Conservation (phyloP, 2,888 invertebrate species). For the Tenthredo scrophulariae region DNA sequence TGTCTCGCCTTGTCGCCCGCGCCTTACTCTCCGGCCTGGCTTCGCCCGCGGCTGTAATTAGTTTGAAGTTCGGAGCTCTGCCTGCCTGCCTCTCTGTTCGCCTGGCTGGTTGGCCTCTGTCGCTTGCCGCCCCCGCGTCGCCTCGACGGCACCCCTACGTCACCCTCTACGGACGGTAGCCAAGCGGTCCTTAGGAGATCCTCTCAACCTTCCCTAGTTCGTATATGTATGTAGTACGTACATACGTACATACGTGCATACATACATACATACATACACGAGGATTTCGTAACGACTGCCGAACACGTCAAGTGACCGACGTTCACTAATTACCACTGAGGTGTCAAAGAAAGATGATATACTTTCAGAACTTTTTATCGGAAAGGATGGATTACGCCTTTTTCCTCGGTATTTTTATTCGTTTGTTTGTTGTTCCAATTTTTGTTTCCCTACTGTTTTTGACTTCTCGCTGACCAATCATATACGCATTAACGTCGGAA, state of each 20-base stretch:
- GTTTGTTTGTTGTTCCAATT: neutral
- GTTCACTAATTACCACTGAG: conserved; percentile 30
- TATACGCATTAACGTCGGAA: conserved; percentile 11
- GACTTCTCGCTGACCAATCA: conserved; percentile 3
- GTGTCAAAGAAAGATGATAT: conserved; percentile 25
- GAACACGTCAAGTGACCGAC: conserved; percentile 38
- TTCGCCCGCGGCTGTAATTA: conserved; percentile 53
- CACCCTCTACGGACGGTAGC: conserved; percentile 36
- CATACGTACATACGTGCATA: neutral
- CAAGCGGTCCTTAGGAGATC: conserved; percentile 35
- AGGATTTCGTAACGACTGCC: conserved; percentile 23
- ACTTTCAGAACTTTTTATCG: conserved; percentile 2
- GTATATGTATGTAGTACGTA: neutral
- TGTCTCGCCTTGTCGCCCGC: conserved; percentile 49
- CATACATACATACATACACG: neutral
- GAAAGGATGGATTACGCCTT: neutral
- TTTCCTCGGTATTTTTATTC: neutral
- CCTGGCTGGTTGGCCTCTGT: conserved; percentile 49
- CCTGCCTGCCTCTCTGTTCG: conserved; percentile 9
- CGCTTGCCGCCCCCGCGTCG: conserved; percentile 33
- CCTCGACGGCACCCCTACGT: conserved; percentile 8
- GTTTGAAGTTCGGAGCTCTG: conserved; percentile 50
- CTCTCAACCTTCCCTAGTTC: conserved; percentile 16
- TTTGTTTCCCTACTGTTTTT: neutral
- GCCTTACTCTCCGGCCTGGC: conserved; percentile 43